Evolutionary conservation across 2,113 vertebrate species (phyloP).

Genomic region (Oreochromis tanganicae): DNA sequence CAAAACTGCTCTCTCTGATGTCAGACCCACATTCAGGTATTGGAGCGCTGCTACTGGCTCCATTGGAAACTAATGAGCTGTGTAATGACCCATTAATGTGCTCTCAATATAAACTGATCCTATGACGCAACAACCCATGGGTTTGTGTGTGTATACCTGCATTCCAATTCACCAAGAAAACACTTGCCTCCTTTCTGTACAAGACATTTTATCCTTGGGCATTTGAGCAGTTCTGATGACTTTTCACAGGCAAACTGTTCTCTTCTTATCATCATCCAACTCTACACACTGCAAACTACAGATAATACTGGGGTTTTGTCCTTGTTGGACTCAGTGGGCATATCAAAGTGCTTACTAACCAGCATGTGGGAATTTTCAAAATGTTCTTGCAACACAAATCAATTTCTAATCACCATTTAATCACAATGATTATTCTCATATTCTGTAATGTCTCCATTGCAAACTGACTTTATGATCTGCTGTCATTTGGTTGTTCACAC

Average conservation of each 20-base stretch:
- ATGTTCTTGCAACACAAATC: not conserved
- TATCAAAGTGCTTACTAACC: not conserved
- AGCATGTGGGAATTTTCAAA: not conserved
- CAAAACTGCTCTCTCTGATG: constrained; percentile 21
- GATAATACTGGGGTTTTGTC: not conserved
- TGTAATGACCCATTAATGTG: constrained; percentile 47
- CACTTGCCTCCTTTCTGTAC: constrained; percentile 6
- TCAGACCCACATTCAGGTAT: not conserved
- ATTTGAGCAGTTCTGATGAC: not conserved
- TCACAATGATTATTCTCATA: not conserved
- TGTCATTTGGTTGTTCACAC: not conserved
- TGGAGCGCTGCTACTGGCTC: not conserved
- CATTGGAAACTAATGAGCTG: constrained; percentile 41
- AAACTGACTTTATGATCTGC: not conserved
- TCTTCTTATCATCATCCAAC: not conserved
- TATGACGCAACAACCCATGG: constrained; percentile 11
- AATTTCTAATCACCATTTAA: not conserved
- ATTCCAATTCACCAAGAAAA: constrained; percentile 3
- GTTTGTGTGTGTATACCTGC: not conserved
- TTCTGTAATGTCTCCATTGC: not conserved
- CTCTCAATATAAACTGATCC: constrained; percentile 31
- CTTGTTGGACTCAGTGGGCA: not conserved
- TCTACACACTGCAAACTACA: not conserved
- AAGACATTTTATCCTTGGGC: constrained; percentile 9
- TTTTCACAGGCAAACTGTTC: not conserved